phyloP scores from a whole-genome alignment of 2,888 invertebrate species.

The Phaedon cochleariae region DNA sequence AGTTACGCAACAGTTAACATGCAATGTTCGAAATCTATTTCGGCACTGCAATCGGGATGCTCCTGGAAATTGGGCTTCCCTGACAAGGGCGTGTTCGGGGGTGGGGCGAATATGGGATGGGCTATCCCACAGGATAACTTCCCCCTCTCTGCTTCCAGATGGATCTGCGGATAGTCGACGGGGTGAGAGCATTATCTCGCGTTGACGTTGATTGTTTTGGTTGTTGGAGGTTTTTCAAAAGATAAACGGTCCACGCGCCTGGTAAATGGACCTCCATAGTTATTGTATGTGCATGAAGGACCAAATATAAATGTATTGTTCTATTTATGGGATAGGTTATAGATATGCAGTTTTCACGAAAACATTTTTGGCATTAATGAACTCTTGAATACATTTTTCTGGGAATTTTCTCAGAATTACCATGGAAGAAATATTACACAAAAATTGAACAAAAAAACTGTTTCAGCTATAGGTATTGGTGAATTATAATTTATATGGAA shows the following conservation, averaged over 20 bases:
- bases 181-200: constrained; percentile 43
- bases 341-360: too few species aligned
- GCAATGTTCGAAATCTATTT: constrained; percentile 41
- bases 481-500: too few species aligned
- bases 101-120: constrained; percentile 71
- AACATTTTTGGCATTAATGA: too few species aligned
- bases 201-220: constrained; percentile 43
- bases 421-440: too few species aligned
- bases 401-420: too few species aligned
- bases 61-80: constrained; percentile 54
- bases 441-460: too few species aligned
- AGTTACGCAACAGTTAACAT: constrained; percentile 40
- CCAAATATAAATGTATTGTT: too few species aligned
- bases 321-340: too few species aligned
- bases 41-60: constrained; percentile 51
- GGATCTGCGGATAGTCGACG: constrained; percentile 39
- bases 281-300: neutral
- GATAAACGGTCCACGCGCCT: constrained; percentile 13
- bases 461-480: too few species aligned
- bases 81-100: constrained; percentile 60
- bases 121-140: constrained; percentile 66
- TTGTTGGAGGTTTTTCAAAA: constrained; percentile 23
- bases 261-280: constrained; percentile 1
- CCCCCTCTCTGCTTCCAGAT: constrained; percentile 56
- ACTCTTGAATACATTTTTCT: too few species aligned